These are phyloP conservation scores for Trogon surrucura DNA, from an alignment of 2,113 vertebrate genomes.

Conservation along the genomic window DNA sequence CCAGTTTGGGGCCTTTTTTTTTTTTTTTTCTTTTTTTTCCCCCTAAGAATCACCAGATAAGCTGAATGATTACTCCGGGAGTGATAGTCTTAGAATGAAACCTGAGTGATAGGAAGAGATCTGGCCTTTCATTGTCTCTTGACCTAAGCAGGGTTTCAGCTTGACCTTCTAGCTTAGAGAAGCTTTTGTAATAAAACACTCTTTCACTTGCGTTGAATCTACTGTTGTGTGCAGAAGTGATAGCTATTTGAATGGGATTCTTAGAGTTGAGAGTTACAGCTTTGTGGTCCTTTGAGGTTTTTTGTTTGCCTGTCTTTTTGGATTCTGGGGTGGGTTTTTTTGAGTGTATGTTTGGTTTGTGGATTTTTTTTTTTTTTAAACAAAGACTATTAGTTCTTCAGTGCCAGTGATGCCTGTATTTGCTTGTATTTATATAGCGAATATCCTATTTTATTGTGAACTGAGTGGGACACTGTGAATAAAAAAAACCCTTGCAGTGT, in stretches of 20 bases:
- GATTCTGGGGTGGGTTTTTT: not conserved
- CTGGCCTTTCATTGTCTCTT: conserved; percentile 4
- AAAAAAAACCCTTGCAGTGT: fast-evolving
- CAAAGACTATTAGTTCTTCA: not conserved
- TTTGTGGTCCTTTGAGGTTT: not conserved
- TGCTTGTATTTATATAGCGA: not conserved
- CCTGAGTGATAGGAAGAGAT: conserved; percentile 3
- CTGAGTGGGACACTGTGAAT: not conserved
- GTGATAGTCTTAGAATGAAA: not conserved
- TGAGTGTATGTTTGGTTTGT: not conserved
- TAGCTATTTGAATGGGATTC: conserved; percentile 1
- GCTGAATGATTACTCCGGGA: not conserved
- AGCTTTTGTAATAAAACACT: conserved; percentile 3
- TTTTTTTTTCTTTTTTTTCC: not conserved
- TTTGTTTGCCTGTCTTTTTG: not conserved
- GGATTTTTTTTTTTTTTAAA: not conserved
- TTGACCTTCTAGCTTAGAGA: conserved; percentile 5
- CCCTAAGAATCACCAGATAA: not conserved
- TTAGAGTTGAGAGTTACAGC: not conserved
- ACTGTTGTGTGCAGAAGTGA: not conserved
- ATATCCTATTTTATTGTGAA: not conserved
- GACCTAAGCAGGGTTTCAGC: not conserved
- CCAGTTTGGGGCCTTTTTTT: not conserved
- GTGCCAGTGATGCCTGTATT: not conserved
- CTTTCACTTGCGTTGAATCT: not conserved